phyloP scores from a whole-genome alignment of 2,888 invertebrate species.

The Synanthedon formicaeformis region DNA sequence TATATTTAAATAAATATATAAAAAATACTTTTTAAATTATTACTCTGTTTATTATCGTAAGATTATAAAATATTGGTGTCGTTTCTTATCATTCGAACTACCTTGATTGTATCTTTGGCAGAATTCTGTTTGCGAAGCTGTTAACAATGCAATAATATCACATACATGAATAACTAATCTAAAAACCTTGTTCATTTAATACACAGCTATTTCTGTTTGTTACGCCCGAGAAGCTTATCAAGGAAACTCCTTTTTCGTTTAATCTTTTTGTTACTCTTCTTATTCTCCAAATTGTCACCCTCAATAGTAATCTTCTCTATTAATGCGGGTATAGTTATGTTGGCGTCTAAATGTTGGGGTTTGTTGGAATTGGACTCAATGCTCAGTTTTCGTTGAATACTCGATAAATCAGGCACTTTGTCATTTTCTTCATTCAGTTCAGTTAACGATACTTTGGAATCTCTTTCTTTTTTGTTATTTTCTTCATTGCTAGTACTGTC shows the following conservation, averaged over 20 bases:
- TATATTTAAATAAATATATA: conserved; percentile 33
- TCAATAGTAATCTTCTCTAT: conserved; percentile 53
- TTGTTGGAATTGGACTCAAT: conserved; percentile 40
- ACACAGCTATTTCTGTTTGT: conserved; percentile 35
- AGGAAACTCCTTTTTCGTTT: conserved; percentile 63
- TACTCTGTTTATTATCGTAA: conserved; percentile 24
- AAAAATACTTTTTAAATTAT: conserved; percentile 5
- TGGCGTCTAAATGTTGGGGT: conserved; percentile 27
- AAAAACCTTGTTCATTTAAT: conserved; percentile 15
- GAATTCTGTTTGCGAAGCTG: conserved; percentile 31
- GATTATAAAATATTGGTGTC: conserved; percentile 46
- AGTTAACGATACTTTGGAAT: conserved; percentile 37
- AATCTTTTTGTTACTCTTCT: conserved; percentile 42
- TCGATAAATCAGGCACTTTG: conserved; percentile 44
- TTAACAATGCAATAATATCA: conserved; percentile 25
- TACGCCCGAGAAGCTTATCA: conserved; percentile 59
- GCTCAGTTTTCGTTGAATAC: conserved; percentile 38
- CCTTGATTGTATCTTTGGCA: conserved; percentile 55
- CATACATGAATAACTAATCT: conserved; percentile 10
- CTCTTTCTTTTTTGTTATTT: conserved; percentile 17
- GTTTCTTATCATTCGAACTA: conserved; percentile 29
- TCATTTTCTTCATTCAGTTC: conserved; percentile 55
- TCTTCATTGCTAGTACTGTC: conserved; percentile 11
- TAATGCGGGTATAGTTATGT: conserved; percentile 50
- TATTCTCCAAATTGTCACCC: conserved; percentile 41